Percentiles rank a stretch among this genome's conserved stretches.
These are phyloP conservation scores for Pipistrellus kuhlii DNA, from an alignment of 2,797 vertebrate genomes.

Conservation along the genomic window DNA sequence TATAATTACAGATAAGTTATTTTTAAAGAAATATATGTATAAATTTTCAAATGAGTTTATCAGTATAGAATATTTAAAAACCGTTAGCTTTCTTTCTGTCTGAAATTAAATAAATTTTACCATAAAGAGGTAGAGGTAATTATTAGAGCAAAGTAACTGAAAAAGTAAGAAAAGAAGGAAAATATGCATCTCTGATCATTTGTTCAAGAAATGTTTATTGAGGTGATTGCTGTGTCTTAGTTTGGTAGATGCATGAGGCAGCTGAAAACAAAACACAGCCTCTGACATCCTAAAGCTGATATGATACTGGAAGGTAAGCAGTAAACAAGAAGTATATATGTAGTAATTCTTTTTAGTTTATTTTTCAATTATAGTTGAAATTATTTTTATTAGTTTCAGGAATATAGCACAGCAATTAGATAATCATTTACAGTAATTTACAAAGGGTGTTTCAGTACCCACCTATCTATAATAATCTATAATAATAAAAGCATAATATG, in stretches of 20 bases:
- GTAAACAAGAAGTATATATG: neutral
- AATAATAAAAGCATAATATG: too few relatives aligned
- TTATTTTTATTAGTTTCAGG: neutral
- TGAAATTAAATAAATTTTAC: slow-evolving; percentile 41
- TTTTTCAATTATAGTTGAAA: neutral
- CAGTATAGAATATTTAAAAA: slow-evolving; percentile 3
- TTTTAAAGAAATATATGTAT: neutral
- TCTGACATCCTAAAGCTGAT: neutral
- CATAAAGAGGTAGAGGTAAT: neutral
- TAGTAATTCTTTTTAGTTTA: neutral
- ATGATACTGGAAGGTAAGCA: neutral
- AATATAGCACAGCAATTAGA: neutral
- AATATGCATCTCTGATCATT: neutral
- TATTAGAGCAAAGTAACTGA: neutral
- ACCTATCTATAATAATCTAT: neutral
- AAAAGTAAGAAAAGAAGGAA: neutral
- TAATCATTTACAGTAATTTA: neutral
- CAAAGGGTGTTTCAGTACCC: neutral
- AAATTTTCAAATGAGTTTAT: slow-evolving; percentile 9
- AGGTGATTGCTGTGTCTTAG: neutral
- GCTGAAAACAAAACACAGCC: neutral
- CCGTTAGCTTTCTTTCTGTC: slow-evolving; percentile 7
- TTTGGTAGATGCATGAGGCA: neutral
- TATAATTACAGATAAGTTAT: slow-evolving; percentile 52
- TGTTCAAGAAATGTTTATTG: neutral